Base-by-base conservation (phyloP, 1,140 invertebrate genomes). In the Drosophila aff. region DNA sequence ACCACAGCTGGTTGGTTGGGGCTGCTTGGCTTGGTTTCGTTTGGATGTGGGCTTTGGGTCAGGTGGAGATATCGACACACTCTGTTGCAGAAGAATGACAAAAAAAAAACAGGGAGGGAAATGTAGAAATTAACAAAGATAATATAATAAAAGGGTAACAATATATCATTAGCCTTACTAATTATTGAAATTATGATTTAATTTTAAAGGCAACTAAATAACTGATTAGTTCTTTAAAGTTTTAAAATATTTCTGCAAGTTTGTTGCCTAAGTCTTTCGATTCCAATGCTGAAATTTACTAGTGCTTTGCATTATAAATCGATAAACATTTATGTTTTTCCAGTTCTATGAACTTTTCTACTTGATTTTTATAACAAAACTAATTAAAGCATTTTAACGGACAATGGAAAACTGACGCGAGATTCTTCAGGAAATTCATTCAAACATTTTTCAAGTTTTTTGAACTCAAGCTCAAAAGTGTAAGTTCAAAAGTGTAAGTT, bases 251-350 rank as follows among this genome's bases (percentile, higher is more conserved):
- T 33, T 33, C 6, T 28, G 46, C 64, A 71, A 78, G 87, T 91
- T 91, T 44, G 78, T 91, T 82, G 75, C 83, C 81, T 82, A 84
- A 91, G 82, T 91, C 78, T 87, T 91, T 91, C 60, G 77, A 79
- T 81, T 44, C 1, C 4, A 26, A 28, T n/a, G 1, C 5, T 8
- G 3, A 8, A 8, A 2, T 26, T 4, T 26, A 26, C 26, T 26
- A 23, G 23, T 23, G 0, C 3, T 3, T 23, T 23, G 23, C 23
- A 26, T 47, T 16, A 16, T 4, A 26, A 26, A 28, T 49, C 47
- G 2, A 28, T 50, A 28, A 50, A 7, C 4, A 11, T 28, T 49
- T 1, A 16, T 26, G 26, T 6, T n/a, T 2, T 28, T 5, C n/a
- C 16, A 8, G 9, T 2, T 50, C 16, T n/a, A n/a, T 3, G 9